Conservation (phyloP, 1,140 invertebrate species). For the Theocolax elegans region DNA sequence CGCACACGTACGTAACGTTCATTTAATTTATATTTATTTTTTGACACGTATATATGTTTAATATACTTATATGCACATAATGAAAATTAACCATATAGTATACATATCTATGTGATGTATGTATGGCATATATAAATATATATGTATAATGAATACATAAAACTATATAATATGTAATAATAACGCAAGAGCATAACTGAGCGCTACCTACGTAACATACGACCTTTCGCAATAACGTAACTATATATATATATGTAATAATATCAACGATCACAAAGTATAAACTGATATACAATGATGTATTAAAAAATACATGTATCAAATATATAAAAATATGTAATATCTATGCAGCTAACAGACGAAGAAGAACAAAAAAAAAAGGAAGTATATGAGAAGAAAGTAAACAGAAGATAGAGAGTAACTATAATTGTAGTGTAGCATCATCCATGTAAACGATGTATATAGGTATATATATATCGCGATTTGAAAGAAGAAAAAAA, state of each 20-base stretch:
- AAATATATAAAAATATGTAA: slow-evolving; percentile 5
- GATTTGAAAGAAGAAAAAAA: slow-evolving; percentile 4
- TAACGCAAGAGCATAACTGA: neutral
- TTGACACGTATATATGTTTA: neutral
- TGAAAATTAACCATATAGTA: neutral
- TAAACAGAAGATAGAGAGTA: neutral
- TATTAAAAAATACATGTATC: neutral
- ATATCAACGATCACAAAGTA: too few relatives aligned
- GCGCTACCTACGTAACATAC: neutral
- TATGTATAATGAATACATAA: too few relatives aligned
- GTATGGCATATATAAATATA: neutral
- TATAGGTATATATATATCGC: slow-evolving; percentile 27
- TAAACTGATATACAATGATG: neutral
- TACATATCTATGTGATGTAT: neutral
- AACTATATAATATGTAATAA: neutral
- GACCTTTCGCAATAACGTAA: neutral
- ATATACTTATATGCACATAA: neutral
- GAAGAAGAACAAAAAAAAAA: slow-evolving; percentile 9
- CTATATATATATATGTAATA: neutral
- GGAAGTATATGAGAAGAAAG: slow-evolving; percentile 21
- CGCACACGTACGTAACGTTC: neutral
- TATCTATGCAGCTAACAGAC: neutral
- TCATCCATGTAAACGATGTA: slow-evolving; percentile 39
- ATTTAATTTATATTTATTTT: too few relatives aligned
- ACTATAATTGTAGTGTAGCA: slow-evolving; percentile 13